Base-by-base conservation (phyloP, 2,888 invertebrate species). In the Epirrhoe tristata region DNA sequence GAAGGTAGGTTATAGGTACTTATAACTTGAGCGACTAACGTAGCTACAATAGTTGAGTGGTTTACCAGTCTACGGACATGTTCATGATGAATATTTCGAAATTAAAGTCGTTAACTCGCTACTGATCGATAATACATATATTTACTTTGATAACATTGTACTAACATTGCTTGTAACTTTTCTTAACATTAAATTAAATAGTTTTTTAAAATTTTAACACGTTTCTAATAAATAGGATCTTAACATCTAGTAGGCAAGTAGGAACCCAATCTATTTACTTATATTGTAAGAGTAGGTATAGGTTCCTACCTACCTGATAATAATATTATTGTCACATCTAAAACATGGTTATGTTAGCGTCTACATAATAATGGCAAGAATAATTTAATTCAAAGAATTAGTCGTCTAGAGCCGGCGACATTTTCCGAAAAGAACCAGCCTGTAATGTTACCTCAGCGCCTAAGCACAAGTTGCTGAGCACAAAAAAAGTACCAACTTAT, bases 361-460 rank as follows among this genome's bases (percentile, higher is more conserved):
- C 31, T 56, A 46, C 6, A 32, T 10, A 32, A 34, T 59, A 60
- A 32, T 60, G 60, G 60, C 60, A 60, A 60, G 60, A 60, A 60
- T 53, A 53, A 31, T 53, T 59, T 43, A 53, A 43, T 24, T n/a
- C 24, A 17, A 58, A 10, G 12, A 31, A 24, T 52, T 8, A 43
- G 0, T 12, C 5, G 12, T 43, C 39, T 43, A 43, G 39, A 43
- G 12, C 5, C 12, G 12, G 12, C 1, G 12, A 43, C 3, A 43
- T 43, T 43, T 12, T 43, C 39, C 12, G 10, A 43, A 43, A 43
- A 43, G 12, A 12, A 12, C n/a, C 39, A 43, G 39, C 39, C 39
- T 12, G 39, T 12, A 43, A 12, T 43, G 24, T 1, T 24, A 24
- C 24, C 24, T 24, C 24, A 24, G 24, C 24, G 24, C 24, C 3